Evolutionary conservation across 2,888 invertebrate species (phyloP), one percentile per base, ranked within the genome.

Genomic region (Caenorhabditis afra): DNA sequence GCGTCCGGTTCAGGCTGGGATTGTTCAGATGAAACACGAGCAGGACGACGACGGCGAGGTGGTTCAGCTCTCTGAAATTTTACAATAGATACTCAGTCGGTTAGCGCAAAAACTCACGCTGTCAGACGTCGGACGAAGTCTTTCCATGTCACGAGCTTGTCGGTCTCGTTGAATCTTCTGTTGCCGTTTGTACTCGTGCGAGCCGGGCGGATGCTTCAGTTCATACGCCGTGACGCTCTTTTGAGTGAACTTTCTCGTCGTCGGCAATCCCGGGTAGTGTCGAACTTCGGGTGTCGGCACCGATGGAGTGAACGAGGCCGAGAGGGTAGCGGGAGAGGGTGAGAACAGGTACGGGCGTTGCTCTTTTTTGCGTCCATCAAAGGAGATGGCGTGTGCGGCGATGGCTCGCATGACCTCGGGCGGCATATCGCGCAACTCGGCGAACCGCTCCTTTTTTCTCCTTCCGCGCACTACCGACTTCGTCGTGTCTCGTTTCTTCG

Each of bases 381-480:
- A 64, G 8, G 64, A 35, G 16, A 73, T 73, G 7, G 73, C 73
- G 22, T 73, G 64, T 1, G 73, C 73, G 7, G 73, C 73, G 0
- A 73, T 64, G 0, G 73, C 73, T 12, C 58, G 16, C 73, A 73
- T 73, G 10, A 73, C 44, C 39, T 64, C 73, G 2, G 73, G 73
- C 8, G 73, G 73, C 35, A 49, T 57, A 7, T 65, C 64, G 0
- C 73, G 57, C 14, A 73, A 49, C 1, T 64, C 50, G 1, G 73
- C 64, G 50, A 64, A 73, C 10, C 58, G 49, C 29, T 73, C 73
- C 23, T 41, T 47, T 8, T 37, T 52, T 7, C 41, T 57, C 1
- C 64, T 20, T 18, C 58, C 58, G 0, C 73, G 47, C 12, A 73
- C 39, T 23, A 73, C 73, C 5, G 64, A 23, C 16, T 57, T 53